Evolutionary conservation across 2,797 vertebrate species (phyloP).

Genomic region (Sebastolobus altivelis): DNA sequence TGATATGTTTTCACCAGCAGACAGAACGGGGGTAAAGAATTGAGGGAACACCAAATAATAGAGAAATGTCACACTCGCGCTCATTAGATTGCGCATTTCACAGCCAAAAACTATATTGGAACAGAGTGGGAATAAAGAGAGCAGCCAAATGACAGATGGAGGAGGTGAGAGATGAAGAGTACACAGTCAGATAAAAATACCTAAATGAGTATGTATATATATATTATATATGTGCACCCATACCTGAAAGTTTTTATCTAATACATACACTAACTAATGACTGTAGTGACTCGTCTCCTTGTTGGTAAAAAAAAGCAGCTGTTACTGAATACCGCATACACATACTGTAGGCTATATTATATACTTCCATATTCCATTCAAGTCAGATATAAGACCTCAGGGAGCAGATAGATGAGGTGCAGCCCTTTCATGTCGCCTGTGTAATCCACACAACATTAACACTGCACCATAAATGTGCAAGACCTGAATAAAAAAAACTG

Average conservation of each 20-base stretch:
- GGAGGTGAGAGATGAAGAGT: slow-evolving; percentile 18
- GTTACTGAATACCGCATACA: background rate
- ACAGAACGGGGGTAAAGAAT: background rate
- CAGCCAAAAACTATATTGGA: slow-evolving; percentile 7
- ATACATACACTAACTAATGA: background rate
- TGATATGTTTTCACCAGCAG: slow-evolving; percentile 20
- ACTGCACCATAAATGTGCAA: slow-evolving; percentile 9
- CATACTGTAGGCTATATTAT: background rate
- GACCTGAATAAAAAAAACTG: slow-evolving; percentile 28
- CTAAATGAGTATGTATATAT: background rate
- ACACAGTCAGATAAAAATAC: background rate
- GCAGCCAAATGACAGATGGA: slow-evolving; percentile 28
- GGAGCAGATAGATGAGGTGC: slow-evolving; percentile 24
- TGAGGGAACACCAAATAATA: slow-evolving; percentile 19
- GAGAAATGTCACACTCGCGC: slow-evolving; percentile 20
- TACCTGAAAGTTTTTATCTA: background rate
- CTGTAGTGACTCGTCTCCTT: slow-evolving; percentile 7
- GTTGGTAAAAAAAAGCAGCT: slow-evolving; percentile 17
- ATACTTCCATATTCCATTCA: background rate
- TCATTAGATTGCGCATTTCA: slow-evolving; percentile 43
- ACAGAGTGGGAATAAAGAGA: slow-evolving; percentile 29
- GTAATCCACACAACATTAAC: slow-evolving; percentile 11
- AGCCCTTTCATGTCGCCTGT: slow-evolving; percentile 12
- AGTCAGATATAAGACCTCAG: slow-evolving; percentile 7
- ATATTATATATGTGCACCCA: background rate